These are phyloP conservation scores for Beris chalybata DNA, from an alignment of 2,888 invertebrate genomes.

Conservation along the genomic window DNA sequence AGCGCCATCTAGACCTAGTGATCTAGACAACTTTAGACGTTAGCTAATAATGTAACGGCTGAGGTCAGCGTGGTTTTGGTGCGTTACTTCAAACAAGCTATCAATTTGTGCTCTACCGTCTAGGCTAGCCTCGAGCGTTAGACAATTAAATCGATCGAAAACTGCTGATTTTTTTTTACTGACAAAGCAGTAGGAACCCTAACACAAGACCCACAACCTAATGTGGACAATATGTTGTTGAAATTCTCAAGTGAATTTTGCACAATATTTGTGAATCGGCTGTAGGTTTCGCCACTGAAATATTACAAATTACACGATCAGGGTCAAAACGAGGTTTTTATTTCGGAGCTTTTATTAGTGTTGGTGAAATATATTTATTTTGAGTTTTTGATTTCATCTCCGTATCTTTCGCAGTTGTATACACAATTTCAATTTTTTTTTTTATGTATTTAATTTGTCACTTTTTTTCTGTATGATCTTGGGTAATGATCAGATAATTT, in stretches of 20 bases:
- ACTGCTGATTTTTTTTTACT: too few relatives aligned
- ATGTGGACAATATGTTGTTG: conserved; percentile 3
- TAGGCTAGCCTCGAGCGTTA: too few relatives aligned
- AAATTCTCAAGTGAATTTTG: conserved; percentile 25
- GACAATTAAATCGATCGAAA: too few relatives aligned
- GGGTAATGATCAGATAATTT: conserved; percentile 36
- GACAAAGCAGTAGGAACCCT: too few relatives aligned
- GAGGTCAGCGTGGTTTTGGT: too few relatives aligned
- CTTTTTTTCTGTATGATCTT: conserved; percentile 39
- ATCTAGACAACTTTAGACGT: too few relatives aligned
- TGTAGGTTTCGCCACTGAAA: conserved; percentile 32
- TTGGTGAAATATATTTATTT: neutral
- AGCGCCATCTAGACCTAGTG: too few relatives aligned
- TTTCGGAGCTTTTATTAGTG: neutral
- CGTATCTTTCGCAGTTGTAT: conserved; percentile 12
- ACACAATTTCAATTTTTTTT: conserved; percentile 30
- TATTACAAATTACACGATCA: conserved; percentile 31
- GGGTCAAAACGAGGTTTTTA: conserved; percentile 32
- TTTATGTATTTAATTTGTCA: conserved; percentile 32
- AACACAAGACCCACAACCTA: too few relatives aligned
- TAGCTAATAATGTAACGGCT: too few relatives aligned
- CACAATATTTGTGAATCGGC: conserved; percentile 19
- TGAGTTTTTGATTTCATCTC: too few relatives aligned
- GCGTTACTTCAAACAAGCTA: too few relatives aligned
- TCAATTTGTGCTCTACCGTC: too few relatives aligned